Percentiles rank a stretch among this genome's conserved stretches.
Evolutionary conservation across 2,888 invertebrate species (phyloP).

Genomic region (Aleiodes alternator): DNA sequence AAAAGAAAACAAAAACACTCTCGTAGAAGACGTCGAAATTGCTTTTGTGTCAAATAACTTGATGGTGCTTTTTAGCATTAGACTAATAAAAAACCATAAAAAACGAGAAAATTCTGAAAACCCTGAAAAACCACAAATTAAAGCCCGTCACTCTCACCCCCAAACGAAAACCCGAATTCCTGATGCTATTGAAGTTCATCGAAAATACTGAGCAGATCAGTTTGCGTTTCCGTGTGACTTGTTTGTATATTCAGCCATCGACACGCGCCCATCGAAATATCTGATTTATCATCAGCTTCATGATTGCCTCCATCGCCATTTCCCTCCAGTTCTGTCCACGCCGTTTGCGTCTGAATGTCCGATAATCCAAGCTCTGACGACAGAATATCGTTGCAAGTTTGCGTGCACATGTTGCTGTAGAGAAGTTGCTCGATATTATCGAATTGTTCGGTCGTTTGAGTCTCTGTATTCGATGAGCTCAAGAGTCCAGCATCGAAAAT

Average conservation of each 20-base stretch:
- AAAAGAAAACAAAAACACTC: background rate
- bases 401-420: slow-evolving; percentile 76
- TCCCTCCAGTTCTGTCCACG: slow-evolving; percentile 78
- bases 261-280: slow-evolving; percentile 54
- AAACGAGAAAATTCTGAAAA: too few species aligned
- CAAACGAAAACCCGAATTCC: too few species aligned
- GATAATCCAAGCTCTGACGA: slow-evolving; percentile 78
- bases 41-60: slow-evolving; percentile 22
- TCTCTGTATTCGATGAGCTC: slow-evolving; percentile 79
- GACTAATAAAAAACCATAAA: background rate
- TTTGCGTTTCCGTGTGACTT: slow-evolving; percentile 78
- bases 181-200: slow-evolving; percentile 63
- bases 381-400: slow-evolving; percentile 78
- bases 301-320: slow-evolving; percentile 69
- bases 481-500: slow-evolving; percentile 67
- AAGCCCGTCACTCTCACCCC: too few species aligned
- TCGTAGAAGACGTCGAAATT: background rate
- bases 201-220: slow-evolving; percentile 74
- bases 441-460: slow-evolving; percentile 78
- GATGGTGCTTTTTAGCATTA: slow-evolving; percentile 30
- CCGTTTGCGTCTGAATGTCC: slow-evolving; percentile 82
- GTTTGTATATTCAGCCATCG: slow-evolving; percentile 71
- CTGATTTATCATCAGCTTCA: slow-evolving; percentile 60
- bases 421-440: slow-evolving; percentile 73
- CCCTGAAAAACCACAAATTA: too few species aligned